Evolutionary conservation across 1,140 invertebrate species (phyloP).

Genomic region (Papilio glaucus): DNA sequence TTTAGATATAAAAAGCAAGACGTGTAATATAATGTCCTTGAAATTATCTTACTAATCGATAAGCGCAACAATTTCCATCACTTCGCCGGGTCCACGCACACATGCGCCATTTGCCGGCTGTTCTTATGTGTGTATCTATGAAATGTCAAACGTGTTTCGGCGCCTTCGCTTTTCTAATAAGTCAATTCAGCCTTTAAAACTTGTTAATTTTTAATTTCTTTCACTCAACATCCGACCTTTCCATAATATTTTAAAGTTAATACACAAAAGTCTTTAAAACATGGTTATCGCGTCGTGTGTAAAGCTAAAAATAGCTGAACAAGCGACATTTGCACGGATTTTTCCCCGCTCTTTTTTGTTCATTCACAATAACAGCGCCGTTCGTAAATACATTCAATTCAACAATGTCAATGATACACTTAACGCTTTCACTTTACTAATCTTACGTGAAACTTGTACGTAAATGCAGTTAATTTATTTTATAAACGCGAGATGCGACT

Average conservation of each 20-base stretch:
- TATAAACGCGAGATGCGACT: conserved; percentile 63
- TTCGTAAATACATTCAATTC: conserved; percentile 51
- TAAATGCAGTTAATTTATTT: conserved; percentile 58
- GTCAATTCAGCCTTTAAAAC: conserved; percentile 12
- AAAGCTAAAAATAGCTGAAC: conserved; percentile 74
- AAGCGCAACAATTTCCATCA: conserved; percentile 78
- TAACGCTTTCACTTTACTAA: conserved; percentile 54
- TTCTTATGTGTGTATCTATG: conserved; percentile 60
- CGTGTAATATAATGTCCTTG: conserved; percentile 64
- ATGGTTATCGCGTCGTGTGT: conserved; percentile 63
- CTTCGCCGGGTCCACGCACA: conserved; percentile 60
- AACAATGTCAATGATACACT: conserved; percentile 55
- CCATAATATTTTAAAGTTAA: conserved; percentile 43
- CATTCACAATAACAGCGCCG: conserved; percentile 61
- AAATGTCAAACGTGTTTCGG: conserved; percentile 79
- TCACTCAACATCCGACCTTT: conserved; percentile 49
- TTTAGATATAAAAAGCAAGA: conserved; percentile 11
- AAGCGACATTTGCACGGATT: conserved; percentile 75
- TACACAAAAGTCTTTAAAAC: conserved; percentile 45
- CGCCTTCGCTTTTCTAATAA: conserved; percentile 51
- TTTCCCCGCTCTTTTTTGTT: conserved; percentile 76
- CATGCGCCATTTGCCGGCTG: conserved; percentile 55
- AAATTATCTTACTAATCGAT: conserved; percentile 80
- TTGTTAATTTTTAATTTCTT: conserved; percentile 37
- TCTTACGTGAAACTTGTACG: conserved; percentile 54